Evolutionary conservation across 2,888 invertebrate genomes (phyloP).

Genomic region (Hypomecis punctinalis): DNA sequence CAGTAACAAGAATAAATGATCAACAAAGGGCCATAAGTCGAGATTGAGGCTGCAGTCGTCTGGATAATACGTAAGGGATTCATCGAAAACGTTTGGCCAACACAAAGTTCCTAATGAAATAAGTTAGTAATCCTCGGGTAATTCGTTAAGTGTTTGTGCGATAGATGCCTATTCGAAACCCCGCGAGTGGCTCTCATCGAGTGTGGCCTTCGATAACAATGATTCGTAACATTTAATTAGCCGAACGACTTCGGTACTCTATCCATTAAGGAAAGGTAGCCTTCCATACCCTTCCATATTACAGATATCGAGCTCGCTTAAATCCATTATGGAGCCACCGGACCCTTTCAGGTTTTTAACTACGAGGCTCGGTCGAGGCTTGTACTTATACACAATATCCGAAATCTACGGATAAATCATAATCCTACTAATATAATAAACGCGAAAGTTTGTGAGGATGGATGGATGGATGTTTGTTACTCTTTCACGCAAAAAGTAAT

Average conservation of each 20-base stretch:
- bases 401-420: not conserved
- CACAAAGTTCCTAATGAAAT: conserved; percentile 78
- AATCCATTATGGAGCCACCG: conserved; percentile 17
- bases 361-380: not conserved
- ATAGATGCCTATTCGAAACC: conserved; percentile 63
- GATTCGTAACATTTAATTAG: conserved; percentile 42
- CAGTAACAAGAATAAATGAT: conserved; percentile 22
- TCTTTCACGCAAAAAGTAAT: no score
- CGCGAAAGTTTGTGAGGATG: no score
- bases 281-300: conserved; percentile 7
- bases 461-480: no score
- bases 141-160: conserved; percentile 74
- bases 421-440: no score
- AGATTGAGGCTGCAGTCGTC: conserved; percentile 64
- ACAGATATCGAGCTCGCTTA: conserved; percentile 15
- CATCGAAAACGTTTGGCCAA: conserved; percentile 70
- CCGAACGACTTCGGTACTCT: conserved; percentile 29
- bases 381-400: conserved; percentile 2
- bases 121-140: conserved; percentile 76
- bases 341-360: conserved; percentile 14
- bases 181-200: conserved; percentile 52
- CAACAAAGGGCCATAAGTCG: conserved; percentile 38
- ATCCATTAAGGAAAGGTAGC: conserved; percentile 22
- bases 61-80: conserved; percentile 70
- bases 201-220: conserved; percentile 44